Evolutionary conservation across 1,140 invertebrate genomes (phyloP), one percentile per base, ranked within the genome.

Genomic region (Zaprionus gabonicus): DNA sequence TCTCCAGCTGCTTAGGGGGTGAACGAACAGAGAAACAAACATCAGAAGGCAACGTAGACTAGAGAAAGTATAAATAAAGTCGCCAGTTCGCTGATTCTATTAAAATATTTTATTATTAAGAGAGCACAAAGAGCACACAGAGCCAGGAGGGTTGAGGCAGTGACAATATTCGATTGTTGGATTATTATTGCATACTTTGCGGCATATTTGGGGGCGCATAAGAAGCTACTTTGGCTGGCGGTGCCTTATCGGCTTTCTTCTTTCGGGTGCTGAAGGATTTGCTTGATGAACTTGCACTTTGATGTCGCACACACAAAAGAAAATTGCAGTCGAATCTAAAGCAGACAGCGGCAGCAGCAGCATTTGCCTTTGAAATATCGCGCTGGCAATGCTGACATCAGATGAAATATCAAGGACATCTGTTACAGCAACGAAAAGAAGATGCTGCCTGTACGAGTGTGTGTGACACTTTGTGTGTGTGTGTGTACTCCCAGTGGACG

Each of bases 321-420:
- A 66, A 76, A 76, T 76, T 81, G 80, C 80, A 82, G 59, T 66
- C 59, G 67, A 80, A 77, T 62, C 64, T 58, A 70, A 64, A 71
- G 57, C 34, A 77, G 46, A 62, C 31, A 34, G 9, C 65, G 65
- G 53, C 63, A 73, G 60, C 12, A 38, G 36, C 65, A 71, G 53
- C 58, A 74, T 71, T 73, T 77, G 65, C 76, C 58, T 78, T 78
- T 78, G 69, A 77, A 72, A 79, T 72, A 76, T 72, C 66, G 71
- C 66, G 71, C 71, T 20, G 65, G 71, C 71, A 70, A 27, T 25
- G 55, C 41, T 49, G 38, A 34, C 65, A 63, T 62, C 66, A 80
- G 80, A 82, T 80, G 80, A 82, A 82, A 80, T 77, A 82, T 82
- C 80, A 82, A 82, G 78, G 77, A 82, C 80, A 82, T 80, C 80